Percentiles rank a stretch among this genome's conserved stretches.
These are phyloP conservation scores for Battus philenor DNA, from an alignment of 1,140 invertebrate species.

Conservation along the genomic window DNA sequence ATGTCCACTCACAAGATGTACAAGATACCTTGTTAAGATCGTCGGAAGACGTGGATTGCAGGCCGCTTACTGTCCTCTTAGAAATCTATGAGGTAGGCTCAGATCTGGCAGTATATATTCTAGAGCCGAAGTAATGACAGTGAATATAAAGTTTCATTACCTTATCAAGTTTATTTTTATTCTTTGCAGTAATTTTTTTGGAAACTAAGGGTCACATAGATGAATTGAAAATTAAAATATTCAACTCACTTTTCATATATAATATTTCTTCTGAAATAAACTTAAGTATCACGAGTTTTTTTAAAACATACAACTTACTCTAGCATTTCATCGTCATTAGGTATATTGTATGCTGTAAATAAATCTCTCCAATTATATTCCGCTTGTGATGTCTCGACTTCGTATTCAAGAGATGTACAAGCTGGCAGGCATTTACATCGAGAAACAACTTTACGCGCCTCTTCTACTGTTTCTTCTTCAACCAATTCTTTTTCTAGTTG, in stretches of 20 bases:
- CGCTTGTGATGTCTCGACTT: conserved; percentile 81
- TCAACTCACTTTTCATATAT: no score
- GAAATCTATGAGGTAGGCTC: no score
- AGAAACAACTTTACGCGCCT: conserved; percentile 46
- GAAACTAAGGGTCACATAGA: neutral
- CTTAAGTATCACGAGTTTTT: neutral
- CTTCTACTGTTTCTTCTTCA: conserved; percentile 30
- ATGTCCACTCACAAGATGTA: no score
- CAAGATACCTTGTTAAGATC: no score
- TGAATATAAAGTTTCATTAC: no score
- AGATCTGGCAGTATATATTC: no score
- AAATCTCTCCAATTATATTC: conserved; percentile 77
- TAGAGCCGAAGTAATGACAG: no score
- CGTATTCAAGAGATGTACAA: conserved; percentile 81
- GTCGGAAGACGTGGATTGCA: no score
- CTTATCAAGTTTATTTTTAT: no score
- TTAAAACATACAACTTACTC: conserved; percentile 31
- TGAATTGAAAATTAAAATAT: no score
- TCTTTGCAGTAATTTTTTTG: no score
- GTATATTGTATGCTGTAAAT: conserved; percentile 57
- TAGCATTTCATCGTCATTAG: conserved; percentile 30
- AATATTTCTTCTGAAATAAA: neutral
- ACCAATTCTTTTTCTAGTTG: conserved; percentile 29
- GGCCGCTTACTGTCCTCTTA: no score
- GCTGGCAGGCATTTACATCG: conserved; percentile 81